Conservation (phyloP, 2,888 invertebrate species). For the Leucozona laternaria region DNA sequence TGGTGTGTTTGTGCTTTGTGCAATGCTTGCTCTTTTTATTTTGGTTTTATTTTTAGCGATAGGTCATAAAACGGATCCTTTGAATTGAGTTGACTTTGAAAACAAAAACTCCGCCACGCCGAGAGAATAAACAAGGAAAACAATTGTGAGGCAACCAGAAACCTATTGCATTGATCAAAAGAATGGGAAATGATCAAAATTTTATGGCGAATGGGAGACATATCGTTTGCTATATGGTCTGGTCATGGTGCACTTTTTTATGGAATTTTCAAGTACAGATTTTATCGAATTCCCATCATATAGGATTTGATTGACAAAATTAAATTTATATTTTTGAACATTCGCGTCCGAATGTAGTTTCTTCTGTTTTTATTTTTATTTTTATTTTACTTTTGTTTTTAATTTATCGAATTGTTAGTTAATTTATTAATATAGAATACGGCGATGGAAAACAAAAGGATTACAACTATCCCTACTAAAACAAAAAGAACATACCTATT, state of each 20-base stretch:
- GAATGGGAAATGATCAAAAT: slow-evolving; percentile 54
- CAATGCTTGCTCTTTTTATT: slow-evolving; percentile 37
- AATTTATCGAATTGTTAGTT: no score
- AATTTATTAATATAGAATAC: no score
- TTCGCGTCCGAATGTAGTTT: neutral
- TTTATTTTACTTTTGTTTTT: neutral
- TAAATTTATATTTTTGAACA: slow-evolving; percentile 11
- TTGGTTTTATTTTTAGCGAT: slow-evolving; percentile 4
- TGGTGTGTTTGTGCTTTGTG: slow-evolving; percentile 1
- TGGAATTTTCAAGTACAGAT: slow-evolving; percentile 39
- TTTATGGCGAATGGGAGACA: slow-evolving; percentile 46
- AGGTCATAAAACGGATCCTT: slow-evolving; percentile 57
- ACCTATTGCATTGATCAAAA: slow-evolving; percentile 49
- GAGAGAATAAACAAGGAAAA: slow-evolving; percentile 18
- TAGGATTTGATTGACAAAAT: slow-evolving; percentile 15
- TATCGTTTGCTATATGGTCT: neutral
- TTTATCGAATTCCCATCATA: slow-evolving; percentile 30
- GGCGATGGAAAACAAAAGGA: no score
- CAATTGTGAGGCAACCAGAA: slow-evolving; percentile 57
- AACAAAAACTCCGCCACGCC: neutral
- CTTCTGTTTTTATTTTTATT: neutral
- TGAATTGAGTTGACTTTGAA: slow-evolving; percentile 23
- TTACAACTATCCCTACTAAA: no score
- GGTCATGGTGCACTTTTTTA: slow-evolving; percentile 45
- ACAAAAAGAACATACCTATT: no score